A percentile compares a stretch with the other conserved stretches of the same genome.
Evolutionary conservation across 1,140 invertebrate species (phyloP).

Genomic region (Proctacanthus coquilletti): DNA sequence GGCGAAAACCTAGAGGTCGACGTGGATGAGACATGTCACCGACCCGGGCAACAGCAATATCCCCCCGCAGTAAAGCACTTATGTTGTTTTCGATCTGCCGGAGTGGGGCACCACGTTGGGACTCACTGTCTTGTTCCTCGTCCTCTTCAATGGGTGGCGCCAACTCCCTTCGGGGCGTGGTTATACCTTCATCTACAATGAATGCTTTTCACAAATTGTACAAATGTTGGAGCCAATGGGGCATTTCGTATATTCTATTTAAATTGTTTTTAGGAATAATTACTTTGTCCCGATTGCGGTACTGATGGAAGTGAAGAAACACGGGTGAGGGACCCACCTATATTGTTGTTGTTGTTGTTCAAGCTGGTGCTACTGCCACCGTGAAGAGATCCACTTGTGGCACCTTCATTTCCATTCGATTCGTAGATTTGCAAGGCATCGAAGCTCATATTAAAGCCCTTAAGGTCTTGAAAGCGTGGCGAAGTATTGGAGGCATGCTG

Average conservation of each 20-base stretch:
- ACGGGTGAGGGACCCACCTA: constrained; percentile 11
- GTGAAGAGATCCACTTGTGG: background rate
- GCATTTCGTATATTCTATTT: constrained; percentile 12
- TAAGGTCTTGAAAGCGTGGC: background rate
- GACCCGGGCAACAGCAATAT: constrained; percentile 29
- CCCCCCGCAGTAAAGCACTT: constrained; percentile 38
- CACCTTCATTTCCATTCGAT: constrained; percentile 1
- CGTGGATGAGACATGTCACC: constrained; percentile 10
- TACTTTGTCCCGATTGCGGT: constrained; percentile 33
- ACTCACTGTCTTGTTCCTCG: constrained; percentile 39
- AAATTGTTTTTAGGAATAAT: constrained; percentile 10
- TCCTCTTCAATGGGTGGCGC: constrained; percentile 44
- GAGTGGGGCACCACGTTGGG: constrained; percentile 32
- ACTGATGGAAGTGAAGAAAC: constrained; percentile 13
- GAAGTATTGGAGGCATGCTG: constrained; percentile 1
- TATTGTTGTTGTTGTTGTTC: constrained; percentile 3
- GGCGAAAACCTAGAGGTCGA: constrained; percentile 25
- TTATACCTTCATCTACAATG: constrained; percentile 5
- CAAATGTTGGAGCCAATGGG: no score
- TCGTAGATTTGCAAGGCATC: no score
- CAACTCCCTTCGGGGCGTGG: constrained; percentile 31
- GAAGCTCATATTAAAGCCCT: background rate
- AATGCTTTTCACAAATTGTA: no score
- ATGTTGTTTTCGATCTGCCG: constrained; percentile 50
- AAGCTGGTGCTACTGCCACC: constrained; percentile 1